These are phyloP conservation scores for Pristionchus mayeri DNA, from an alignment of 2,888 invertebrate genomes.

Conservation along the genomic window DNA sequence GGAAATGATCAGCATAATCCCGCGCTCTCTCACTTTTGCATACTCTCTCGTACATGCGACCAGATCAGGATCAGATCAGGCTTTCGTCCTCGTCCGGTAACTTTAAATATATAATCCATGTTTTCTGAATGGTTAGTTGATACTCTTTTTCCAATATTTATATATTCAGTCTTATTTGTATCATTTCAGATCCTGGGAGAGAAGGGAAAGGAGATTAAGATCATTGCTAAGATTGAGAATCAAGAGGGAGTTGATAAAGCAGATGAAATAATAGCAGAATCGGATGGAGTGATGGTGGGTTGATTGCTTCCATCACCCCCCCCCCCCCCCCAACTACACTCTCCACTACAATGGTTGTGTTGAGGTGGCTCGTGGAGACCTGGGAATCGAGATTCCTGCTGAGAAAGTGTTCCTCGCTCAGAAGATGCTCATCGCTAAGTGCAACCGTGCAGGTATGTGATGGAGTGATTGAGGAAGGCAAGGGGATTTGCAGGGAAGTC, in stretches of 20 bases:
- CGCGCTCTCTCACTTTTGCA: no score
- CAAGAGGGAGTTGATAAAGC: conserved; percentile 84
- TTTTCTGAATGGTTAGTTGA: no score
- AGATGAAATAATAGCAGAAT: conserved; percentile 88
- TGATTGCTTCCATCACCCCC: no score
- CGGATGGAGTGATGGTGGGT: conserved; percentile 96
- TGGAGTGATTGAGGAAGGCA: not conserved
- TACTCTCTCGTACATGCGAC: no score
- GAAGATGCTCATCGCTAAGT: conserved; percentile 94
- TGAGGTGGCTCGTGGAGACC: conserved; percentile 88
- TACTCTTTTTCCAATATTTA: no score
- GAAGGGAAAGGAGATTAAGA: conserved; percentile 83
- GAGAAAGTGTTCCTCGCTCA: conserved; percentile 83
- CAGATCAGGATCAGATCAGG: no score
- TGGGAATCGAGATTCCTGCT: conserved; percentile 97
- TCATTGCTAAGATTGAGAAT: conserved; percentile 99
- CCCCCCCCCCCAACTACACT: no score
- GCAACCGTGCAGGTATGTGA: conserved; percentile 85
- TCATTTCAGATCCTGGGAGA: conserved; percentile 69
- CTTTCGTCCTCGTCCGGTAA: no score
- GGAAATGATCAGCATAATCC: no score
- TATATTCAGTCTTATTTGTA: no score
- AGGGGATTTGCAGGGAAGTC: conserved; percentile 84
- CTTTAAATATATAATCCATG: no score
- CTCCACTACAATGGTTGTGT: no score